These are phyloP conservation scores for Mesocricetus auratus DNA, from an alignment of 2,113 vertebrate genomes.

Conservation along the genomic window DNA sequence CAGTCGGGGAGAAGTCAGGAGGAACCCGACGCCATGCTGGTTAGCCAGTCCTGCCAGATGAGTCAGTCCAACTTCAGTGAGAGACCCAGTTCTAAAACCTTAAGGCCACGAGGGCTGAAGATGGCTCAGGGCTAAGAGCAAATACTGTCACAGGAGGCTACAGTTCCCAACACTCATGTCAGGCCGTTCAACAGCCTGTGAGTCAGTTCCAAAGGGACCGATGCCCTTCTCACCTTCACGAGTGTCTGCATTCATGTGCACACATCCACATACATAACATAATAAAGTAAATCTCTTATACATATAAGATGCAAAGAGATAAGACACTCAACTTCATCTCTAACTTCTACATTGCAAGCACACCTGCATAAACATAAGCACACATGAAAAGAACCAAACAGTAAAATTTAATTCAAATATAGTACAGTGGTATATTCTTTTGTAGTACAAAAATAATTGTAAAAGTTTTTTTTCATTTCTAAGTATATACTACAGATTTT, in stretches of 20 bases:
- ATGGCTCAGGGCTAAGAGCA: not conserved
- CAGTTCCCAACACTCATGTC: not conserved
- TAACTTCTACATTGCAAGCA: not conserved
- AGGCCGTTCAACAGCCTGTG: not conserved
- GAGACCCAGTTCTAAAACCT: not conserved
- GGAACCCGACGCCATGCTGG: not conserved
- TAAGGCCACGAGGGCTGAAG: not conserved
- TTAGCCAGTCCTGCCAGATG: too few relatives aligned
- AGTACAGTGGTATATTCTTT: constrained; percentile 58
- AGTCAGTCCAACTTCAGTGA: not conserved
- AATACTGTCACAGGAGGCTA: not conserved
- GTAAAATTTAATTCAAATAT: constrained; percentile 76
- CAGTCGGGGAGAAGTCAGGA: not conserved
- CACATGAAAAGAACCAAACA: constrained; percentile 4
- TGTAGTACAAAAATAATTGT: constrained; percentile 76
- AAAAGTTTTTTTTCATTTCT: constrained; percentile 55
- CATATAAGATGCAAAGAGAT: not conserved
- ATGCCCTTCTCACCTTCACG: not conserved
- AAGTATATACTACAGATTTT: constrained; percentile 17
- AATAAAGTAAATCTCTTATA: too few relatives aligned
- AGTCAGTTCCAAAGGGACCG: not conserved
- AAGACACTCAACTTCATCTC: not conserved
- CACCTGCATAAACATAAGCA: not conserved
- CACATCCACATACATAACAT: not conserved
- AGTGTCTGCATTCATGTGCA: not conserved